Conservation (phyloP, 1,140 invertebrate species). For the Calycopis cecrops region DNA sequence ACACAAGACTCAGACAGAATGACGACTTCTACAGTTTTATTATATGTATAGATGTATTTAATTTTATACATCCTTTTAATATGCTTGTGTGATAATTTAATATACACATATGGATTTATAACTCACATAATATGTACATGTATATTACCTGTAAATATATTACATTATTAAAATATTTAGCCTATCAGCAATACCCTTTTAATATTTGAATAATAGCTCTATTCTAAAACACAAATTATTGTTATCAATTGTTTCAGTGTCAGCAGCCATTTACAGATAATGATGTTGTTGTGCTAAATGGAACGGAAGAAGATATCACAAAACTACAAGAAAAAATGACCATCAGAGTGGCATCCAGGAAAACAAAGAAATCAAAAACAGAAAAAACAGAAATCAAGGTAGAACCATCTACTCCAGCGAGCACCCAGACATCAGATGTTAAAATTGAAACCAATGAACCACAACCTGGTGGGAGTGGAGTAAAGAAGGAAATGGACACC, state of each 20-base stretch:
- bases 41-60: no score
- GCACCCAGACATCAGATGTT: slow-evolving; percentile 23
- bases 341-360: slow-evolving; percentile 79
- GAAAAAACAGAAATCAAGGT: slow-evolving; percentile 36
- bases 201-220: no score
- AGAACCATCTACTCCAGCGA: slow-evolving; percentile 29
- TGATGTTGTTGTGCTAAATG: slow-evolving; percentile 93
- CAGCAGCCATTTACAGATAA: slow-evolving; percentile 83
- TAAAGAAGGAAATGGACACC: slow-evolving; percentile 61
- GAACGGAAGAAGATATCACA: slow-evolving; percentile 86
- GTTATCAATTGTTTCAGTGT: slow-evolving; percentile 77
- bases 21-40: no score
- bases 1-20: no score
- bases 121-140: no score
- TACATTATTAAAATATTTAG: no score
- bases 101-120: no score
- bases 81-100: no score
- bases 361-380: slow-evolving; percentile 79
- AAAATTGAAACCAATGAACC: slow-evolving; percentile 28
- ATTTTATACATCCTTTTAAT: no score
- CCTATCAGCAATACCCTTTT: no score
- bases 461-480: slow-evolving; percentile 28
- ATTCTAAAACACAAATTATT: not conserved
- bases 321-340: slow-evolving; percentile 80
- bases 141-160: no score